Evolutionary conservation across 1,140 invertebrate genomes (phyloP).

Genomic region (Dreissena polymorpha): DNA sequence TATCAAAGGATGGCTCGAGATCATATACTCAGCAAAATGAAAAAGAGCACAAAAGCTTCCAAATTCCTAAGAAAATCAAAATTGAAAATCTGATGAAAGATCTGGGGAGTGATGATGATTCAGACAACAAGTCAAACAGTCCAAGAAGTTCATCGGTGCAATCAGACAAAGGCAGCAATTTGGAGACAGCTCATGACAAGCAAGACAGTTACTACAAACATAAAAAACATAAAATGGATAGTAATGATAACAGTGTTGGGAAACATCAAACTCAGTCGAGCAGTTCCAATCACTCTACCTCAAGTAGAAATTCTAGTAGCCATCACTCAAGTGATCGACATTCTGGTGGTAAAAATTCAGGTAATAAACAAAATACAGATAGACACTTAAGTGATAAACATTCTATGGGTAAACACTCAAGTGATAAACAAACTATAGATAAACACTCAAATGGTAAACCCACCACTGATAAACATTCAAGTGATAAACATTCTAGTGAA

Average conservation of each 20-base stretch:
- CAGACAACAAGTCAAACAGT: neutral
- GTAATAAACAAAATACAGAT: slow-evolving; percentile 27
- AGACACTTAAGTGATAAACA: slow-evolving; percentile 21
- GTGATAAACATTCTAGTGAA: slow-evolving; percentile 13
- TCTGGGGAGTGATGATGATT: slow-evolving; percentile 33
- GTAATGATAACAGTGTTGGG: slow-evolving; percentile 32
- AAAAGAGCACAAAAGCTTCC: slow-evolving; percentile 19
- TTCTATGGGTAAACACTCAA: slow-evolving; percentile 31
- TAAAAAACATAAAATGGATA: slow-evolving; percentile 41
- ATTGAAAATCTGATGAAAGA: slow-evolving; percentile 29
- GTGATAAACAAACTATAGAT: slow-evolving; percentile 3
- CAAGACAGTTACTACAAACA: slow-evolving; percentile 30
- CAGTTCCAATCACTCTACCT: slow-evolving; percentile 4
- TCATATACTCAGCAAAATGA: neutral
- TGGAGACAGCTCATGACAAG: neutral
- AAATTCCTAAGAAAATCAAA: slow-evolving; percentile 36
- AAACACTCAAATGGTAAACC: slow-evolving; percentile 10
- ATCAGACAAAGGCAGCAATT: no score
- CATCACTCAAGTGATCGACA: slow-evolving; percentile 30
- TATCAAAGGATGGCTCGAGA: no score
- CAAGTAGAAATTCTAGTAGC: slow-evolving; percentile 4
- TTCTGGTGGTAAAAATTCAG: slow-evolving; percentile 10
- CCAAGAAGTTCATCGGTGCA: no score
- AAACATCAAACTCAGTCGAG: slow-evolving; percentile 16
- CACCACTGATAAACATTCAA: slow-evolving; percentile 7